Evolutionary conservation across 2,797 vertebrate genomes (phyloP), one percentile per base, ranked within the genome.

Genomic region (Potorous gilbertii): DNA sequence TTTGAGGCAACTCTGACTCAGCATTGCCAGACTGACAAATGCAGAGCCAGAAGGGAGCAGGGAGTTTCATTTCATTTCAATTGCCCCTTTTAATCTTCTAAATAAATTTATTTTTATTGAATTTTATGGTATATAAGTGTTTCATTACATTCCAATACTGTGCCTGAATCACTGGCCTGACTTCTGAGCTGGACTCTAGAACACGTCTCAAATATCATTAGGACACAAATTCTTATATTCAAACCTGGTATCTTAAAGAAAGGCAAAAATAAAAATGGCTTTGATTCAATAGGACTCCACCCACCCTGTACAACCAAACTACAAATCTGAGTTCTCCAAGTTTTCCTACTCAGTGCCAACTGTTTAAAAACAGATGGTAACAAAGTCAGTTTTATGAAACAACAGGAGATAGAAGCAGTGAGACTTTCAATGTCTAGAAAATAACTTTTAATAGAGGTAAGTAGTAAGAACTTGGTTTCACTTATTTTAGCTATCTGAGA

Each of bases 181-280:
- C 40, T 52, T 52, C 3, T 46, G 40, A 87, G 40, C 66, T 74
- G 46, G n/a, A 74, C 16, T n/a, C 66, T n/a, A 74, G n/a, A 66
- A 55, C 40, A 94, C 40, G 46, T 28, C 59, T 2, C 81, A 57
- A 81, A 54, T 8, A 81, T 31, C 29, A 40, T 81, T 74, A 74
- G 24, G 90, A 91, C 10, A 81, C 54, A 56, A 91, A 74, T 74
- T 74, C n/a, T 91, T 31, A 74, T 10, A 55, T n/a, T 56, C 54
- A 55, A 18, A 94, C 8, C 14, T 90, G 24, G 4, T 16, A 94
- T 81, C 54, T 46, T 46, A 56, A 90, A 94, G 55, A 91, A 94
- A 91, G 59, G 34, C 54, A 91, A 62, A 66, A 94, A 21, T 94
- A 52, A 94, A 94, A 81, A 74, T 16, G 18, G 31, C 29, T 54